Evolutionary conservation across 35 echinoderm and acorn worm genomes (phyloP), one percentile per base, ranked within the genome.

Genomic region (Lytechinus variegatus): DNA sequence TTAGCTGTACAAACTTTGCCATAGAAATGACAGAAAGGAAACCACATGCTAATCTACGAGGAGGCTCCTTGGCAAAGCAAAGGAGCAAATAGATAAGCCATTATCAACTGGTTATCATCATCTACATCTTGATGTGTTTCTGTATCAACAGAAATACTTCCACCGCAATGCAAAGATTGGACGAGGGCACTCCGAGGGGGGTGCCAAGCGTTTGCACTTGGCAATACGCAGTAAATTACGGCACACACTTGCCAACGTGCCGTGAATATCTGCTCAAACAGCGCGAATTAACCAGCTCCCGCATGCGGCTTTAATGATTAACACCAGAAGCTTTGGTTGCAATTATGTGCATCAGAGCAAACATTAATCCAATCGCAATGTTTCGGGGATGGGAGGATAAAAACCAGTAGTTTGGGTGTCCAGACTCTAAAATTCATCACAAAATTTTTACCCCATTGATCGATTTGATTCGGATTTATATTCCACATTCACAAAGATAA

Each of bases 321-420:
- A 93, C 92, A 93, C 92, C 92, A 93, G 92, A 93, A 93, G 53
- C 92, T 57, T 44, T 93, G n/a, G 88, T 54, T 57, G 55, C 92
- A 93, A 27, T 93, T 55, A 55, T 93, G 92, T 93, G 92, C 28
- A 54, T 57, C 53, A 54, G 92, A 57, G 92, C 92, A 57, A 93
- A 93, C 92, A 54, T 55, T 93, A 57, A 93, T 93, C 57, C 92
- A 93, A 55, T 93, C 92, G 56, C 88, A 90, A 90, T 90, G 21
- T 90, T n/a, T 79, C n/a, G 4, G 66, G 66, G 27, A 54, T 90
- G 29, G 52, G 88, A 21, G 29, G 88, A 90, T 51, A 90, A 90
- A 21, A 90, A 1, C 52, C 24, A 29, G 88, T 90, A 90, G 88
- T 90, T 54, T 90, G 13, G 1, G 33, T 10, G 33, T 5, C 16